Evolutionary conservation across 2,888 invertebrate species (phyloP).

Genomic region (Mythimna albipuncta): DNA sequence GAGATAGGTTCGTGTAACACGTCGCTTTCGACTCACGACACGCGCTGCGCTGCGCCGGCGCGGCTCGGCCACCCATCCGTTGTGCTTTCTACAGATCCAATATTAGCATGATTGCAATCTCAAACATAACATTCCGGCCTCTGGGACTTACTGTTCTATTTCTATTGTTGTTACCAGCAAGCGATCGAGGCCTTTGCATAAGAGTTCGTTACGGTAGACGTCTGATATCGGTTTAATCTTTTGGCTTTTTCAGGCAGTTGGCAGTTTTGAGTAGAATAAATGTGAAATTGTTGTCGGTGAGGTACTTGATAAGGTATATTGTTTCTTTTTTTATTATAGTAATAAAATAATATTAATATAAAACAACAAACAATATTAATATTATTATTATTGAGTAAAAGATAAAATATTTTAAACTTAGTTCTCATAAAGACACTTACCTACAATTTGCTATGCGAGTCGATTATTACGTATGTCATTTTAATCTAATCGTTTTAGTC

Average conservation of each 20-base stretch:
- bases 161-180: constrained; percentile 30
- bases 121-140: constrained; percentile 59
- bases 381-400: neutral
- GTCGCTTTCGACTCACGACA: constrained; percentile 84
- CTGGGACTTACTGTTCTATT: constrained; percentile 37
- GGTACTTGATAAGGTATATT: constrained; percentile 1
- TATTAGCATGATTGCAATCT: constrained; percentile 71
- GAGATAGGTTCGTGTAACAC: constrained; percentile 75
- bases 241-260: no score
- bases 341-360: no score
- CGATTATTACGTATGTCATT: neutral
- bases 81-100: constrained; percentile 82
- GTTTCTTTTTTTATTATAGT: neutral
- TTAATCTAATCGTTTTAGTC: neutral
- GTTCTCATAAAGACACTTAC: neutral
- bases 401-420: neutral
- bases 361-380: no score
- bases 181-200: constrained; percentile 6
- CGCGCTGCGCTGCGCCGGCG: constrained; percentile 48
- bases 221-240: constrained; percentile 17
- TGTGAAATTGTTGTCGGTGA: neutral
- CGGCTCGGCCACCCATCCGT: constrained; percentile 82
- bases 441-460: neutral
- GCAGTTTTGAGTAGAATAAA: neutral
- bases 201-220: constrained; percentile 2